Conservation (phyloP, 2,888 invertebrate genomes). For the Laothoe populi region DNA sequence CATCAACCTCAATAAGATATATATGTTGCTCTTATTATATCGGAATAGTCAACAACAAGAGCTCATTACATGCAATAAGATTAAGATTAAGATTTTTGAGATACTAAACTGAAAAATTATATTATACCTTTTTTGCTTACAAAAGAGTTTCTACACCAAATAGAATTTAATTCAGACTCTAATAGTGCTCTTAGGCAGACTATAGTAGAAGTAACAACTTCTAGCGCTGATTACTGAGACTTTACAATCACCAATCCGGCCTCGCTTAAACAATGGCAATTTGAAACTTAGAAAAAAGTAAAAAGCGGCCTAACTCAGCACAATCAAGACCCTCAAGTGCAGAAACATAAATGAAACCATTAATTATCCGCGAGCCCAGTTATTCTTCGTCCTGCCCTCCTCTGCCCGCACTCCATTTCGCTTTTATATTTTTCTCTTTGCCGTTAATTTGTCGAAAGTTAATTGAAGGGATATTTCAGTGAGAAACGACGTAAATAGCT, state of each 20-base stretch:
- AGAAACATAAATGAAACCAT: constrained; percentile 84
- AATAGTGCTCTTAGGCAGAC: too few species aligned
- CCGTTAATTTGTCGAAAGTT: constrained; percentile 76
- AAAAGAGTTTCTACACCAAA: background rate
- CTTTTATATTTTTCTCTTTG: constrained; percentile 71
- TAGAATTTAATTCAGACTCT: background rate
- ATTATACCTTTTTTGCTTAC: too few species aligned
- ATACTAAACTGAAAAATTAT: too few species aligned
- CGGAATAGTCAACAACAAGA: too few species aligned
- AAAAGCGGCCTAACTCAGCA: constrained; percentile 74
- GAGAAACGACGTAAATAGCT: constrained; percentile 61
- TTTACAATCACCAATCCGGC: constrained; percentile 69
- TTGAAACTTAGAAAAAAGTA: constrained; percentile 69
- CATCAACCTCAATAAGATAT: too few species aligned
- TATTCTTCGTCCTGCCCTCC: constrained; percentile 66
- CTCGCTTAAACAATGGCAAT: constrained; percentile 73
- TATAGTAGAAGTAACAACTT: constrained; percentile 12
- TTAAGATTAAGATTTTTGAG: too few species aligned
- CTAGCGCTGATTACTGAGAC: constrained; percentile 55
- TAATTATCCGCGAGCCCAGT: constrained; percentile 81
- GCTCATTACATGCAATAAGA: too few species aligned
- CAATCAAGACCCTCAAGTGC: constrained; percentile 81
- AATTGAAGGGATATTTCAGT: constrained; percentile 72
- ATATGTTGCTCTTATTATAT: too few species aligned
- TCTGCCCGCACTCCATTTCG: constrained; percentile 47